Conservation (phyloP, 1,140 invertebrate species). For the Neodiprion lecontei region DNA sequence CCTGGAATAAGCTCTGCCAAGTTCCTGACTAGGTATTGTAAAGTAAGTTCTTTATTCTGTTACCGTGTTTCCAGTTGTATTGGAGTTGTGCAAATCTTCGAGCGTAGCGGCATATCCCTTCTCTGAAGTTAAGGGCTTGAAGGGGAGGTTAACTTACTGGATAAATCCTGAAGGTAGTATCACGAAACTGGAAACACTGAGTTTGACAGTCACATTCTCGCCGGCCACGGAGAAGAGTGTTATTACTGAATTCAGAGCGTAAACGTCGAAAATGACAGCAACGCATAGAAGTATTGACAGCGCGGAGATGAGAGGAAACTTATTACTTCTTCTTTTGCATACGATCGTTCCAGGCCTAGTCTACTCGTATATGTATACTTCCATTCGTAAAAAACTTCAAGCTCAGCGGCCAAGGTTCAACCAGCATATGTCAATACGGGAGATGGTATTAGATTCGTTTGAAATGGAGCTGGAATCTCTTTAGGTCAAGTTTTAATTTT, state of each 20-base stretch:
- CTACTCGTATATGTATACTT: not conserved
- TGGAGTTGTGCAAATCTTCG: constrained; percentile 30
- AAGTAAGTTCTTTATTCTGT: constrained; percentile 29
- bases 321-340: not conserved
- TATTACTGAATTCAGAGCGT: constrained; percentile 22
- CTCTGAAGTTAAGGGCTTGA: constrained; percentile 49
- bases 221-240: constrained; percentile 40
- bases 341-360: constrained; percentile 13
- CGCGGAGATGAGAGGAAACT: too few relatives aligned
- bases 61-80: constrained; percentile 19
- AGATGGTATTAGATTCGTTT: too few relatives aligned
- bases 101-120: constrained; percentile 42
- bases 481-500: too few relatives aligned
- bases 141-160: constrained; percentile 35
- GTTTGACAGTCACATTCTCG: constrained; percentile 46
- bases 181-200: constrained; percentile 54
- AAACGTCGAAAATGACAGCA: not conserved
- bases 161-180: constrained; percentile 35
- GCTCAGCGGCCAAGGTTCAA: not conserved
- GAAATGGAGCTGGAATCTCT: too few relatives aligned
- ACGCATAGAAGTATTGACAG: too few relatives aligned
- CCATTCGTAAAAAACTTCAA: not conserved
- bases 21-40: constrained; percentile 47
- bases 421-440: not conserved
- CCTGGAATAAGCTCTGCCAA: constrained; percentile 45